Conservation (phyloP, 1,140 invertebrate genomes). For the Argopecten irradians region DNA sequence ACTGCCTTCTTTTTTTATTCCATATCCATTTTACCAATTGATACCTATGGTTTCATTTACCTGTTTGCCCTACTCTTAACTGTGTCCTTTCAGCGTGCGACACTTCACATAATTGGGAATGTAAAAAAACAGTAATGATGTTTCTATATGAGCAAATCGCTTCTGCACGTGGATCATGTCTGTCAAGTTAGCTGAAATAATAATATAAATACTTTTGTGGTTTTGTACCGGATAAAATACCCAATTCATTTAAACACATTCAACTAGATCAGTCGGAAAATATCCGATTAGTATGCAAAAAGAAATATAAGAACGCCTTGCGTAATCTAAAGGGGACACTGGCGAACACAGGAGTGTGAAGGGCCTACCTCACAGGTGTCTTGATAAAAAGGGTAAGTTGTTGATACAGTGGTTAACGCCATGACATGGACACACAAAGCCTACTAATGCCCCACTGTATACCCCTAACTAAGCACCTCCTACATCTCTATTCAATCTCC, state of each 20-base stretch:
- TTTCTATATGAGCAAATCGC: not conserved
- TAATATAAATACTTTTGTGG: not conserved
- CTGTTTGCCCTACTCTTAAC: not conserved
- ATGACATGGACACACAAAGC: not conserved
- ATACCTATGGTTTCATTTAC: not conserved
- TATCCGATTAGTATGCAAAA: conserved; percentile 16
- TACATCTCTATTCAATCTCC: conserved; percentile 2
- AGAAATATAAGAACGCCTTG: not conserved
- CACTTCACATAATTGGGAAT: not conserved
- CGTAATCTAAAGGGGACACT: not conserved
- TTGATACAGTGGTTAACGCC: not conserved
- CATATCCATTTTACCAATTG: not conserved
- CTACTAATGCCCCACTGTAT: not conserved
- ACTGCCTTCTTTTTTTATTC: not conserved
- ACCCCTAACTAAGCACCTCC: not conserved
- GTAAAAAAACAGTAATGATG: not conserved
- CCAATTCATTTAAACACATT: conserved; percentile 9
- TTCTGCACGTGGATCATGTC: not conserved
- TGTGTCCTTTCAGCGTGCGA: not conserved
- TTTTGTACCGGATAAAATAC: not conserved
- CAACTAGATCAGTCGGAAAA: not conserved
- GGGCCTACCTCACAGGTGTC: not conserved
- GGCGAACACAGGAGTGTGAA: not conserved
- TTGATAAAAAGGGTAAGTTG: not conserved
- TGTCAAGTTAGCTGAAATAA: not conserved